Percentiles rank a stretch among this genome's conserved stretches.
Conservation (phyloP, 2,113 vertebrate species). For the Oncorhynchus kisutch region DNA sequence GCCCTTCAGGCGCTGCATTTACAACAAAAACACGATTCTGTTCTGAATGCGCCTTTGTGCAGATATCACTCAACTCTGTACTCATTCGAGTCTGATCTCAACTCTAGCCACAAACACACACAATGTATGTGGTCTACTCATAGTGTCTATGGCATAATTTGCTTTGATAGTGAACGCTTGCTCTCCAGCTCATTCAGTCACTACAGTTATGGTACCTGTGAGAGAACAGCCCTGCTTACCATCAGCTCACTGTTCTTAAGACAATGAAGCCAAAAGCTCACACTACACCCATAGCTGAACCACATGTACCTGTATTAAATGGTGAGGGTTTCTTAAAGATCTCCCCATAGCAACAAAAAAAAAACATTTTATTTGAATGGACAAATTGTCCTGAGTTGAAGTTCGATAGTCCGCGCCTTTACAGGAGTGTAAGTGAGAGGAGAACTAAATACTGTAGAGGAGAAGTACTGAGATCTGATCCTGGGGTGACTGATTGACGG, state of each 20-base stretch:
- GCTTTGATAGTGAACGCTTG: not conserved
- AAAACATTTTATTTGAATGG: slow-evolving; percentile 34
- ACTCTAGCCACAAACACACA: not conserved
- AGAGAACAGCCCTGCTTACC: not conserved
- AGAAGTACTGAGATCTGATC: slow-evolving; percentile 20
- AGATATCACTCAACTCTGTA: not conserved
- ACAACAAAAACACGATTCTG: not conserved
- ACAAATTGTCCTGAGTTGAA: slow-evolving; percentile 42
- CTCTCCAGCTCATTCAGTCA: not conserved
- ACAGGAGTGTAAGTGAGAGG: slow-evolving; percentile 14
- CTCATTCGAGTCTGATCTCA: not conserved
- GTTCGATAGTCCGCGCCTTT: slow-evolving; percentile 23
- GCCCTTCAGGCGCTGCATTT: not conserved
- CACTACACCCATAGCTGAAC: too few species aligned
- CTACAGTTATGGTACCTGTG: not conserved
- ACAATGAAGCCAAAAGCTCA: too few species aligned
- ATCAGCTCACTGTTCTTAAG: too few species aligned
- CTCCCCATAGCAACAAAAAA: not conserved
- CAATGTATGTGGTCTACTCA: not conserved
- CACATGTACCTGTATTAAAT: too few species aligned
- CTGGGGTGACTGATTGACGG: slow-evolving; percentile 15
- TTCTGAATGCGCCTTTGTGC: not conserved
- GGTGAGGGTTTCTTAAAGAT: not conserved
- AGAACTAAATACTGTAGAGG: slow-evolving; percentile 20
- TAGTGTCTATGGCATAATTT: not conserved